Conservation (phyloP, 2,113 vertebrate genomes). For the Asarcornis scutulata region DNA sequence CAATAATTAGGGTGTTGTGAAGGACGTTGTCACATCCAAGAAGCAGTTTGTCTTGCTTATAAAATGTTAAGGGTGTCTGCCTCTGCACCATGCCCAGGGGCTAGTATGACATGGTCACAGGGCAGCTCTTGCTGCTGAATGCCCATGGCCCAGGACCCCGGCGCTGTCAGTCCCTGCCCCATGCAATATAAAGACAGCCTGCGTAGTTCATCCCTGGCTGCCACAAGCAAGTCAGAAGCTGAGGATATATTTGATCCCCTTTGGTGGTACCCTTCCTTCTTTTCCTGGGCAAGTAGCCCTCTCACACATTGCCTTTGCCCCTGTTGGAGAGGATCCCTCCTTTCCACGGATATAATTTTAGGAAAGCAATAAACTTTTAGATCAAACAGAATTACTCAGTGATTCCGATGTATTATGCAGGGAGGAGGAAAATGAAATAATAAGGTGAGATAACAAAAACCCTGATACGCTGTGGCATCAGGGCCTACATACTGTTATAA, state of each 20-base stretch:
- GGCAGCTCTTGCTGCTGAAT: neutral
- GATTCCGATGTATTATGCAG: neutral
- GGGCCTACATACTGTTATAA: neutral
- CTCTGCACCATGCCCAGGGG: neutral
- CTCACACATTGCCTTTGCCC: neutral
- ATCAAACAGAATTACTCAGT: neutral
- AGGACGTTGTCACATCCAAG: neutral
- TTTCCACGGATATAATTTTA: neutral
- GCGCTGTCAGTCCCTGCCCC: neutral
- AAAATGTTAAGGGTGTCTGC: neutral
- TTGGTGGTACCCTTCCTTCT: neutral
- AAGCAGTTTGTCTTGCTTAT: neutral
- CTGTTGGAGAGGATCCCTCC: neutral
- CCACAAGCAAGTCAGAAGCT: neutral
- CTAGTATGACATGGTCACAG: neutral
- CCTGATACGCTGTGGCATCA: neutral
- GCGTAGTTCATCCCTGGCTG: neutral
- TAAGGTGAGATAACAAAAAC: neutral
- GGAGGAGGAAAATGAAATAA: neutral
- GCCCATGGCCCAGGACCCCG: too few relatives aligned
- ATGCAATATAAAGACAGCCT: neutral
- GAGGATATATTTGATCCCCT: neutral
- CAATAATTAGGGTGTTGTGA: neutral
- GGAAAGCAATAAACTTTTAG: neutral
- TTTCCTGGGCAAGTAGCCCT: neutral